Evolutionary conservation across 2,797 vertebrate species (phyloP).

Genomic region (Capromys pilorides): DNA sequence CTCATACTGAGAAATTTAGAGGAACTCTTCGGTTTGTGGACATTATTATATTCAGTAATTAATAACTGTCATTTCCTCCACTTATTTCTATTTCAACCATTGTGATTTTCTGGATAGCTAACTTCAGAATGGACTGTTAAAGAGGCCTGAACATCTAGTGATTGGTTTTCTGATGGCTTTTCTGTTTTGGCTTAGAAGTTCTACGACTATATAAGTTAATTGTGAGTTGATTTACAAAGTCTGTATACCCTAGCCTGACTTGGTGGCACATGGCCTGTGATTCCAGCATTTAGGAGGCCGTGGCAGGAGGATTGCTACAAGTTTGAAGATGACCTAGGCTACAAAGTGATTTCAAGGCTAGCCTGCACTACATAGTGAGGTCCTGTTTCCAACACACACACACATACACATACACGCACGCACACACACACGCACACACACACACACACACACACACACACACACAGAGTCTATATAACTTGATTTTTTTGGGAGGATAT

Average conservation of each 20-base stretch:
- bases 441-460: too few relatives aligned
- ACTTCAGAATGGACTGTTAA: neutral
- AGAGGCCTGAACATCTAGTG: neutral
- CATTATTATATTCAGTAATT: neutral
- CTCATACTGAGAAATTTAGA: neutral
- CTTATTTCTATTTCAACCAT: neutral
- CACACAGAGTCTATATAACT: too few relatives aligned
- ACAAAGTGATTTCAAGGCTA: neutral
- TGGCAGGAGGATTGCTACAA: neutral
- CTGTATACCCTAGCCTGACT: neutral
- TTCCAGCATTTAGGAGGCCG: neutral
- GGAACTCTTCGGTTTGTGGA: neutral
- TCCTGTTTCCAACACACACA: neutral
- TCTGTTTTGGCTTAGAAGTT: neutral
- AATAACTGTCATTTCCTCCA: neutral
- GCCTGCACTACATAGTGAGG: neutral
- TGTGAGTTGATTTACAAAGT: slow-evolving; percentile 24
- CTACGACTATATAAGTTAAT: neutral
- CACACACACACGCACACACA: too few relatives aligned
- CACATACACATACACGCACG: too few relatives aligned
- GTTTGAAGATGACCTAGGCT: neutral
- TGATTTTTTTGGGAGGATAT: too few relatives aligned
- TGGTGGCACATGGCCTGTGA: neutral
- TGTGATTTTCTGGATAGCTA: neutral
- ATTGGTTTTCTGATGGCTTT: too few relatives aligned